Evolutionary conservation across 1,140 invertebrate species (phyloP), one percentile per base, ranked within the genome.

Genomic region (Sitophilus oryzae): DNA sequence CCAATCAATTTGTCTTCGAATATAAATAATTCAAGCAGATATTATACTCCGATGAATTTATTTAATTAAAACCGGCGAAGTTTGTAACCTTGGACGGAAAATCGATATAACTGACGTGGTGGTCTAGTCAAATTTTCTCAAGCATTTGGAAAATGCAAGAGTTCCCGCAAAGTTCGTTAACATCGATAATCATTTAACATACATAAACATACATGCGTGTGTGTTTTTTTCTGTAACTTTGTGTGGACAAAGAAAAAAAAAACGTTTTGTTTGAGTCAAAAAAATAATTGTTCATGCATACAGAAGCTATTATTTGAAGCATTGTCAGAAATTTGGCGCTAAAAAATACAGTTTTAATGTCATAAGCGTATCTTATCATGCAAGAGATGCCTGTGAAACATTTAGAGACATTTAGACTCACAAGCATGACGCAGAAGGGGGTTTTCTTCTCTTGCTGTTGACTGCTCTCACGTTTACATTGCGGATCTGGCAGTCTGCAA

Each of bases 381-480:
- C 21, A 46, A 25, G 10, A n/a, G 30, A 15, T 15, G 21, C 21
- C 36, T 40, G 52, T 43, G 54, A 58, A 75, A 79, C 76, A 79
- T 77, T 74, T 74, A 79, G 74, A 78, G 75, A 70, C 59, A 67
- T 52, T 61, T 62, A 66, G 65, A 82, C 80, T 81, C 79, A 82
- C 80, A 81, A 82, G 80, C 80, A 82, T 74, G 80, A 78, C 77
- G 80, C 78, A 71, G 79, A 76, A 74, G 80, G 74, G 74, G 79
- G 74, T 80, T 81, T 81, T 77, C 80, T 82, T 79, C 81, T 76
- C 77, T 82, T 82, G 77, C 76, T 75, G 79, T 80, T 80, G 78
- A 82, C 80, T 79, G 81, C 81, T 81, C 81, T 82, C 77, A 80
- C 79, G 78, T 82, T 82, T 79, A 82, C 80, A 83, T 82, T 83